Percentiles rank a stretch among this genome's conserved stretches.
phyloP scores from a whole-genome alignment of 1,140 invertebrate species.

The Drosophila navojoa region DNA sequence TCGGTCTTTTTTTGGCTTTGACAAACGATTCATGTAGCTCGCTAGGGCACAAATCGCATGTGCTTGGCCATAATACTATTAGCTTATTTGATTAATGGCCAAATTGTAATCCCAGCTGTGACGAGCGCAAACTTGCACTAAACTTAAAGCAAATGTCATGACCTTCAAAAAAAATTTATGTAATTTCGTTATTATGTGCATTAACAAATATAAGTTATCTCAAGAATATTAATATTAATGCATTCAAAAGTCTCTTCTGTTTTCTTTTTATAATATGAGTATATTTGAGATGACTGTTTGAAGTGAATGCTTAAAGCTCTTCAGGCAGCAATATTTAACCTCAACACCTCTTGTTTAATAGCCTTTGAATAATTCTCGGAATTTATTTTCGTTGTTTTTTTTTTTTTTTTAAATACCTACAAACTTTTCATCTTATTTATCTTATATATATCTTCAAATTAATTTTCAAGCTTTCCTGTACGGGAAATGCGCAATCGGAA shows the following conservation, averaged over 20 bases:
- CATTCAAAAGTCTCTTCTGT: no score
- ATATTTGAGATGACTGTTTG: no score
- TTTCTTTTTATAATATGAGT: no score
- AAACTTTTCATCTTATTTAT: not conserved
- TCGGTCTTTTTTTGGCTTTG: not conserved
- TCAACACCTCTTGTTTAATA: not conserved
- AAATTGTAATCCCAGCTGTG: conserved; percentile 3
- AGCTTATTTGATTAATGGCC: conserved; percentile 56
- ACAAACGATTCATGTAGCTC: conserved; percentile 8
- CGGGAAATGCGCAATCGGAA: conserved; percentile 51
- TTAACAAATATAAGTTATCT: not conserved
- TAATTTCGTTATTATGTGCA: not conserved
- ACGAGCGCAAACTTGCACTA: not conserved
- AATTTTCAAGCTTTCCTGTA: conserved; percentile 17
- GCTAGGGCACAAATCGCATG: not conserved
- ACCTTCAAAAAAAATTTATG: not conserved
- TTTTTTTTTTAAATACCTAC: not conserved
- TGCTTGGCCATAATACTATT: conserved; percentile 5
- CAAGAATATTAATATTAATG: no score
- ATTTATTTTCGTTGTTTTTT: not conserved
- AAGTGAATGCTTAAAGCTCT: not conserved
- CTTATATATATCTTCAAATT: conserved; percentile 16
- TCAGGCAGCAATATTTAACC: no score
- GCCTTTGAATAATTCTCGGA: not conserved
- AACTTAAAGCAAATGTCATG: not conserved